Evolutionary conservation across 2,113 vertebrate species (phyloP).

Genomic region (Xenopus borealis): DNA sequence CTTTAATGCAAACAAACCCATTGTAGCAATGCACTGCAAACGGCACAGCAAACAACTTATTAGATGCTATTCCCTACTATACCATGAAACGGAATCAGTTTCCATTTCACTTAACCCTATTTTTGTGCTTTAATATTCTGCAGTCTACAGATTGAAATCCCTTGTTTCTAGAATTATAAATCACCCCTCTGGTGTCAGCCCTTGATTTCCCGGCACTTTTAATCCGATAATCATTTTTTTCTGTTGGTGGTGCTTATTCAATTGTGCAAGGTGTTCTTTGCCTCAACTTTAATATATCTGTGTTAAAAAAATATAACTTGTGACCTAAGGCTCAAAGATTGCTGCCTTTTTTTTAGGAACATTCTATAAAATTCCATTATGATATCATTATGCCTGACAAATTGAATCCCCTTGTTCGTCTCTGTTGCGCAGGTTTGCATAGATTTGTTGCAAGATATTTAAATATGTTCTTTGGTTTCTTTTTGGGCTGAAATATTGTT

Average conservation of each 20-base stretch:
- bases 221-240: slow-evolving; percentile 43
- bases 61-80: slow-evolving; percentile 15
- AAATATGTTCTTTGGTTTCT: not conserved
- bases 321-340: slow-evolving; percentile 13
- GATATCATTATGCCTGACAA: not conserved
- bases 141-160: slow-evolving; percentile 38
- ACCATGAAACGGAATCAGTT: slow-evolving; percentile 5
- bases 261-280: slow-evolving; percentile 21
- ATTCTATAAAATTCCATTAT: slow-evolving; percentile 34
- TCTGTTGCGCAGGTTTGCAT: not conserved
- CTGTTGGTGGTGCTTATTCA: slow-evolving; percentile 17
- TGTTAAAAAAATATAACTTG: slow-evolving; percentile 16
- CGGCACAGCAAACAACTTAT: slow-evolving; percentile 30
- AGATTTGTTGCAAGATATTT: not conserved
- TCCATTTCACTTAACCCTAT: slow-evolving; percentile 46
- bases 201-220: slow-evolving; percentile 26
- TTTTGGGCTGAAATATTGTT: no score
- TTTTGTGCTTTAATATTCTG: slow-evolving; percentile 38
- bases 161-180: slow-evolving; percentile 41
- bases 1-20: no score
- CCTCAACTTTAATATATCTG: slow-evolving; percentile 34
- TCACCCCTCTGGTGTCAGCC: slow-evolving; percentile 31
- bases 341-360: slow-evolving; percentile 14
- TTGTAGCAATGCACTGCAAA: not conserved
- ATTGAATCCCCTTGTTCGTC: not conserved